Base-by-base conservation (phyloP, 2,888 invertebrate species). In the Drosophila demipolita region DNA sequence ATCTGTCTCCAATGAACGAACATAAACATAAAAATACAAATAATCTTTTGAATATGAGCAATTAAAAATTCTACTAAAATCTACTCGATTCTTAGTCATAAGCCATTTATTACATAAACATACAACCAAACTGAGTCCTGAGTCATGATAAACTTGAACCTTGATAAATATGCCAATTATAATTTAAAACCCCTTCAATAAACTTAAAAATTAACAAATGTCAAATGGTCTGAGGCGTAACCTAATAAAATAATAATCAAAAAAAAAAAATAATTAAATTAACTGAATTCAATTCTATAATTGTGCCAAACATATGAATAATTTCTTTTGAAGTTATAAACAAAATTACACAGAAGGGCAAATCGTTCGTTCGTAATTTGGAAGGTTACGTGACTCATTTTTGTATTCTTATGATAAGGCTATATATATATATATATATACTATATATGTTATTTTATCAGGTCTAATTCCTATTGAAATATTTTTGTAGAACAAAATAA, bases 271-370 rank as follows among this genome's bases (percentile, higher is more conserved):
- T 26, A 15, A 66, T 58, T 57, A 65, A 76, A 75, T 75, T 66
- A 65, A 66, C 29, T 65, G 20, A 48, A 52, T 68, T 68, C 32
- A 17, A 29, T 57, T 67, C n/a, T n/a, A 55, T 65, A 63, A 61
- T 20, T 52, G 66, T 17, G 49, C 33, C 45, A 23, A 45, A 50
- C 26, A 20, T 17, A 26, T n/a, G 4, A 36, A 78, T 80, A 77
- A 78, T 73, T 66, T 78, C 78, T 80, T 73, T 67, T 55, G 29
- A 62, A 52, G 45, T 45, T 15, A 23, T 40, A 29, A 26, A 49
- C 45, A 45, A 52, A 33, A 36, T 40, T 35, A 17, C 15, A 49
- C 15, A 52, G 71, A 80, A 70, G 48, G 33, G 29, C 32, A 64
- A 50, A 61, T 64, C 38, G 59, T 75, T 71, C 61, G 55, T 15